Evolutionary conservation across 2,797 vertebrate species (phyloP), one percentile per base, ranked within the genome.

Genomic region (Bradypodion pumilum): DNA sequence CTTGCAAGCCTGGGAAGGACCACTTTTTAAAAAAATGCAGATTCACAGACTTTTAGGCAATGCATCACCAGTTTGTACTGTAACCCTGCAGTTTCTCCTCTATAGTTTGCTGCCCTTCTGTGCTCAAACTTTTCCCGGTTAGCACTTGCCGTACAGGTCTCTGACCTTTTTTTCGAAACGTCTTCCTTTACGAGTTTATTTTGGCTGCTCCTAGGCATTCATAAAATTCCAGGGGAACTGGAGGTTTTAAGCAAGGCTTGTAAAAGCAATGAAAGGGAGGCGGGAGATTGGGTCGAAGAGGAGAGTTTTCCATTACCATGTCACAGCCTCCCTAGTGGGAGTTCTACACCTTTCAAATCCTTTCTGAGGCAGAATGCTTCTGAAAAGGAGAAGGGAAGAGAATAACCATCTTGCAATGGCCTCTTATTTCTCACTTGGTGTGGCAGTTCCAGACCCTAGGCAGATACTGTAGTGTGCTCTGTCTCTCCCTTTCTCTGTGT

Each of bases 171-270:
- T 96, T 94, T 94, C 94, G 94, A 96, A 95, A 95, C 95, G n/a
- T 94, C 92, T 93, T 93, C 91, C 93, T 96, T 96, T 96, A 96
- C 73, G 93, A 96, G 96, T 96, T 97, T 97, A 94, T 95, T 96
- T 97, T 97, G 97, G 96, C 97, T 91, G 91, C 90, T 93, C 93
- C 90, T 69, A 91, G 94, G 92, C 96, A 97, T 97, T 97, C 94
- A 90, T 96, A 96, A 96, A 97, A 97, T 96, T 96, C 96, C 96
- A 94, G 85, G 92, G 95, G 95, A 96, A 93, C 7, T 88, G 94
- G 93, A 94, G 95, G 94, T 95, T 95, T 96, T 94, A 95, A 94
- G 94, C 93, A 84, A 81, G 91, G 91, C 96, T 96, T 96, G 95
- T 96, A 96, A 96, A 97, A 96, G 93, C 92, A 95, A 94, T 92